These are phyloP conservation scores for Ditula angustiorana DNA, from an alignment of 2,888 invertebrate genomes.

Conservation along the genomic window DNA sequence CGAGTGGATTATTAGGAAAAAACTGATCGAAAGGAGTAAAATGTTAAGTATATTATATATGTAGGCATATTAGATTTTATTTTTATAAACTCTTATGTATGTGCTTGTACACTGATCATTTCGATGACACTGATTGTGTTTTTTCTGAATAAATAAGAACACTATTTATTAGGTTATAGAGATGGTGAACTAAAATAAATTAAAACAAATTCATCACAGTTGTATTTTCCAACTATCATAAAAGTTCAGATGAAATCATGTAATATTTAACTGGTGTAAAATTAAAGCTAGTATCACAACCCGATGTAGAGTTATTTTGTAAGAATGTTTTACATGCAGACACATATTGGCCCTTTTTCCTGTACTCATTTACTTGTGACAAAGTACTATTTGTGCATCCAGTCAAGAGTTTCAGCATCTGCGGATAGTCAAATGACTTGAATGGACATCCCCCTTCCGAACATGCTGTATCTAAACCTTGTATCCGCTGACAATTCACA, in stretches of 20 bases:
- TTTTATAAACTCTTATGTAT: too few species aligned
- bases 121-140: too few species aligned
- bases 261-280: constrained; percentile 76
- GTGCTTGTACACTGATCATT: too few species aligned
- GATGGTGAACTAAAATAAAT: not conserved
- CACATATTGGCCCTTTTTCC: constrained; percentile 58
- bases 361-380: constrained; percentile 64
- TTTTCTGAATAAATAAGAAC: too few species aligned
- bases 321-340: constrained; percentile 64
- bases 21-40: too few species aligned
- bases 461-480: constrained; percentile 78
- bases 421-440: constrained; percentile 80
- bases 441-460: constrained; percentile 88
- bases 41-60: too few species aligned
- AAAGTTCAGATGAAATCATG: constrained; percentile 49
- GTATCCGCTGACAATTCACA: constrained; percentile 85
- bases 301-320: constrained; percentile 46
- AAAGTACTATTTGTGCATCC: constrained; percentile 50
- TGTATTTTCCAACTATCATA: constrained; percentile 16
- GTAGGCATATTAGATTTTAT: too few species aligned
- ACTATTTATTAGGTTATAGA: too few species aligned
- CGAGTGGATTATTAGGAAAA: too few species aligned
- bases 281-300: constrained; percentile 68
- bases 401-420: constrained; percentile 67
- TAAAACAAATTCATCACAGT: not conserved